Evolutionary conservation across 2,797 vertebrate genomes (phyloP).

Genomic region (Eurystomus glaucurus): DNA sequence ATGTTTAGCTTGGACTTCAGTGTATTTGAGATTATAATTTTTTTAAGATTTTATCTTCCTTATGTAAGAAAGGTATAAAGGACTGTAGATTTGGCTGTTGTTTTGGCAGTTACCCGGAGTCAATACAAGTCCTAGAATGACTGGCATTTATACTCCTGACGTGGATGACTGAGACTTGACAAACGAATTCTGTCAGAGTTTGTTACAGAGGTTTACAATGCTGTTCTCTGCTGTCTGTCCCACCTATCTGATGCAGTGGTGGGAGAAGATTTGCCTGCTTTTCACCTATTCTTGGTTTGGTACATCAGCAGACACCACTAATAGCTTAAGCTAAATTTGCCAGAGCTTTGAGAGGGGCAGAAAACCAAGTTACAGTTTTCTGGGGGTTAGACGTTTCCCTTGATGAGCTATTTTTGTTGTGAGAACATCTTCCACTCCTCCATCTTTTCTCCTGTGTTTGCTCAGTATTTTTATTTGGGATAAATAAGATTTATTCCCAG

Average conservation of each 20-base stretch:
- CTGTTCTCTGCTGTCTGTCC: background rate
- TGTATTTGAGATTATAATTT: background rate
- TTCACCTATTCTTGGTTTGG: background rate
- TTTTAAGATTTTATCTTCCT: background rate
- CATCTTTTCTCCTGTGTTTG: background rate
- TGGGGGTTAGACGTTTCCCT: background rate
- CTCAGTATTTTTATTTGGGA: background rate
- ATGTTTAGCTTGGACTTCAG: background rate
- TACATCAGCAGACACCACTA: background rate
- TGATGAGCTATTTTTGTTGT: background rate
- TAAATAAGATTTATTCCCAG: background rate
- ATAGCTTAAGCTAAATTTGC: background rate
- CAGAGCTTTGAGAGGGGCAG: background rate
- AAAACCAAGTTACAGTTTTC: background rate
- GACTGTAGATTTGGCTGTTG: background rate
- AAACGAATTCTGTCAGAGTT: background rate
- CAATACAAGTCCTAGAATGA: background rate
- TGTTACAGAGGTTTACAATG: background rate
- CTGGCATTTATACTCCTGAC: background rate
- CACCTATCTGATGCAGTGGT: background rate
- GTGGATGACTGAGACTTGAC: background rate
- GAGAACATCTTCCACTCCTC: accelerated
- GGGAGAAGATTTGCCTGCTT: background rate
- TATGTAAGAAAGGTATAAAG: background rate
- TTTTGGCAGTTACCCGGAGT: background rate